Base-by-base conservation (phyloP, 2,113 vertebrate genomes). In the Bombycilla garrulus region DNA sequence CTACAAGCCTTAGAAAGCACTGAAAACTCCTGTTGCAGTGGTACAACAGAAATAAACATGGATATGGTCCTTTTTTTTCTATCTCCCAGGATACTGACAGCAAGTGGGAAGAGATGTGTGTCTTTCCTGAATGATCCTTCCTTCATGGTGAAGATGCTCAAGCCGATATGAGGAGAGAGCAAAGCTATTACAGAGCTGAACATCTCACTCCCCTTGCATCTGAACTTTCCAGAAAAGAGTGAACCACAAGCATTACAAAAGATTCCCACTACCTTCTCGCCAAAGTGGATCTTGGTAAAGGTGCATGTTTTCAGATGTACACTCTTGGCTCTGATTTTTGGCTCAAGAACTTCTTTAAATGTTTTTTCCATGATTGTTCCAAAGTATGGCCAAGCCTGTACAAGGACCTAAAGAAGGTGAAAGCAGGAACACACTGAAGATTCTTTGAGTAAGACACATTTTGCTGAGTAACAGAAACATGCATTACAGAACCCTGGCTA, bases 311-410 rank as follows among this genome's bases (percentile, higher is more conserved):
- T 98, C 81, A 99, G 98, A 45, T 98, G 98, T 3, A 85, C 17
- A 12, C 93, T 99, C 94, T 99, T 99, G n/a, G 95, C 90, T 94
- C 98, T 97, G 96, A 99, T 97, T 48, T 98, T 92, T 4, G 97
- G 96, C 87, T 99, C 98, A 38, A 99, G 97, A 40, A 97, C 98
- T 81, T 98, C 98, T 86, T 98, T 98, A 45, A 99, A 97, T 9
- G 99, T 95, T 90, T 98, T 99, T 72, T 99, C 99, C 99, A 99
- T 98, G 88, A 98, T 98, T 89, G 98, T 98, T 67, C 98, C 99
- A 7, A 99, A 98, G 95, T 99, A 99, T 5, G 99, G 99, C 99
- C 99, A 99, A 66, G 98, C 98, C 97, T 99, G 99, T 25, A 96
- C 86, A 94, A 99, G 95, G 82, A 99, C 97, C 99, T 99, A 67